These are phyloP conservation scores for Parascotia fuliginaria DNA, from an alignment of 2,888 invertebrate genomes.

Conservation along the genomic window DNA sequence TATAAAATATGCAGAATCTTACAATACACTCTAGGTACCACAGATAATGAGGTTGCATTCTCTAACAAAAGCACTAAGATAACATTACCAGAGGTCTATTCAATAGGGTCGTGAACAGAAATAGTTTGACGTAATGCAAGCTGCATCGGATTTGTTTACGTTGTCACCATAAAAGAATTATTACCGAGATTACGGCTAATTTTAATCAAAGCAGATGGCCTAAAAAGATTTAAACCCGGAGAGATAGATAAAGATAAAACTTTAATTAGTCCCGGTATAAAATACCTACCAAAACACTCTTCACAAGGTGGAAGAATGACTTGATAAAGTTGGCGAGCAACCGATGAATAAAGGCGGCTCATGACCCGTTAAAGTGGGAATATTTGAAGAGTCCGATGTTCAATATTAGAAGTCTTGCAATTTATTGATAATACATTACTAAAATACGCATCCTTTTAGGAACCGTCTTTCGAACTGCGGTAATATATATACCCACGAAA, in stretches of 20 bases:
- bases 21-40: background rate
- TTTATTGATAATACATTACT: no score
- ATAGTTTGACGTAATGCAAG: conserved; percentile 22
- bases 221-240: background rate
- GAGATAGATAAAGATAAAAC: background rate
- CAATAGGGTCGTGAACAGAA: conserved; percentile 28
- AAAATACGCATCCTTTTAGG: no score
- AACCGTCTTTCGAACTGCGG: no score
- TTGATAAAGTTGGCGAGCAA: no score
- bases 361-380: no score
- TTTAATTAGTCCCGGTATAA: background rate
- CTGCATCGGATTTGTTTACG: conserved; percentile 31
- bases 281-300: background rate
- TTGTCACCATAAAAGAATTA: conserved; percentile 28
- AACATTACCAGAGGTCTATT: conserved; percentile 15
- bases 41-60: background rate
- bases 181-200: conserved; percentile 11
- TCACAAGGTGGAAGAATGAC: no score
- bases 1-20: background rate
- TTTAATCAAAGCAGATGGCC: background rate
- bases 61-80: background rate
- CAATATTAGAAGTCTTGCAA: no score
- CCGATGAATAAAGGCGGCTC: no score
- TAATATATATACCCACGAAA: background rate
- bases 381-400: no score